Evolutionary conservation across 2,888 invertebrate species (phyloP).

Genomic region (Euclidia mi): DNA sequence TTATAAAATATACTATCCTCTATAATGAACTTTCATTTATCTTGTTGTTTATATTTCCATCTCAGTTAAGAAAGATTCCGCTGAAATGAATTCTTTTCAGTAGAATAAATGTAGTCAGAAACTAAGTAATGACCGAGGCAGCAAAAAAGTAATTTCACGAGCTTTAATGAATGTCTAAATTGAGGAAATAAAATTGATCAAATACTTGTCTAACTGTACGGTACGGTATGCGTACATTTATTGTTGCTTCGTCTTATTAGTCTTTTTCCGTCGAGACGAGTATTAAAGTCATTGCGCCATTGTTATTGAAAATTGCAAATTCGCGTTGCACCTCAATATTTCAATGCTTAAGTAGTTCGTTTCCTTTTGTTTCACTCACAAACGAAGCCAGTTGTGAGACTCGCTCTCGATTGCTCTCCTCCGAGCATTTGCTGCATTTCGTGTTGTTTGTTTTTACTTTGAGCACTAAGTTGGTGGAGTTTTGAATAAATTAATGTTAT

Average conservation of each 20-base stretch:
- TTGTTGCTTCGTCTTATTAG: conserved; percentile 9
- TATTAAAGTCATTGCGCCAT: conserved; percentile 37
- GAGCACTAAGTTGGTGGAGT: conserved; percentile 57
- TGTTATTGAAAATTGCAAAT: conserved; percentile 72
- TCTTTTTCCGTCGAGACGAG: conserved; percentile 28
- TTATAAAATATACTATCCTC: conserved; percentile 16
- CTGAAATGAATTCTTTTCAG: conserved; percentile 13
- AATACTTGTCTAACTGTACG: conserved; percentile 10
- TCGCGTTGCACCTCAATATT: conserved; percentile 65
- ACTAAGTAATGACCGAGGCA: conserved; percentile 15
- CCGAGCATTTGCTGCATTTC: conserved; percentile 57
- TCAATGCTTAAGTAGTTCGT: conserved; percentile 74
- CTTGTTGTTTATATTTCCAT: conserved; percentile 17
- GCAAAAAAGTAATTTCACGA: conserved; percentile 17
- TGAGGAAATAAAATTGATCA: conserved; percentile 18
- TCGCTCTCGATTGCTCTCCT: conserved; percentile 66
- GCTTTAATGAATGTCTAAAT: conserved; percentile 16
- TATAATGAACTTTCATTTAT: conserved; percentile 10
- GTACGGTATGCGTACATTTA: background rate
- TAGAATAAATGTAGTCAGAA: conserved; percentile 11
- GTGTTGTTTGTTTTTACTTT: conserved; percentile 61
- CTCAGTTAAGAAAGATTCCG: conserved; percentile 6
- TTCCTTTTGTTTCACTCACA: conserved; percentile 73
- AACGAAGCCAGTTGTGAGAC: conserved; percentile 61
- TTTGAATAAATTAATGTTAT: conserved; percentile 56